Percentiles rank a stretch among this genome's conserved stretches.
phyloP scores from a whole-genome alignment of 2,888 invertebrate genomes.

The Platycnemis pennipes region DNA sequence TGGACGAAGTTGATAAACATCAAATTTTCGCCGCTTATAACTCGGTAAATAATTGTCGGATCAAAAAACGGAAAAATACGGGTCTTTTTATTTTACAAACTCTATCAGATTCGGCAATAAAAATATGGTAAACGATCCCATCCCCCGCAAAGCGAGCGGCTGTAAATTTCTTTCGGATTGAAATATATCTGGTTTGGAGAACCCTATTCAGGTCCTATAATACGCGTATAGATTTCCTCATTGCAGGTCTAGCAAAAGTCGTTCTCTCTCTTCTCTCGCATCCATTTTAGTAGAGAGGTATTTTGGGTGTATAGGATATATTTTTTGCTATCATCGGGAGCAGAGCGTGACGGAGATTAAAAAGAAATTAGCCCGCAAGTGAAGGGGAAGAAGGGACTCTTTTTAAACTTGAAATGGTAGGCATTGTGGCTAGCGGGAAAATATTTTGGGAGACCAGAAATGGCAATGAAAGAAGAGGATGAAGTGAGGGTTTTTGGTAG shows the following conservation, averaged over 20 bases:
- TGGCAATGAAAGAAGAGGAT: neutral
- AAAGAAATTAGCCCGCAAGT: neutral
- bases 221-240: neutral
- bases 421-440: neutral
- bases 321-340: neutral
- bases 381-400: neutral
- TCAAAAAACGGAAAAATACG: no score
- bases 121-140: no score
- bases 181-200: no score
- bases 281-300: neutral
- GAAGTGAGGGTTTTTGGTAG: neutral
- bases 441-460: neutral
- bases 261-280: neutral
- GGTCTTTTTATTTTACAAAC: no score
- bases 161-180: no score
- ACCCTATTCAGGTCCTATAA: no score
- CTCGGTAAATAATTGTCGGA: no score
- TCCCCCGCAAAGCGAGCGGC: no score
- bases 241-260: neutral
- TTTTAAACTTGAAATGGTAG: neutral
- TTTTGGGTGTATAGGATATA: neutral
- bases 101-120: no score
- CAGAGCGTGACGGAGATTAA: neutral
- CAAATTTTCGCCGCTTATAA: no score
- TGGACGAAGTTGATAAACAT: no score